Conservation (phyloP, 2,888 invertebrate species). For the Laothoe populi region DNA sequence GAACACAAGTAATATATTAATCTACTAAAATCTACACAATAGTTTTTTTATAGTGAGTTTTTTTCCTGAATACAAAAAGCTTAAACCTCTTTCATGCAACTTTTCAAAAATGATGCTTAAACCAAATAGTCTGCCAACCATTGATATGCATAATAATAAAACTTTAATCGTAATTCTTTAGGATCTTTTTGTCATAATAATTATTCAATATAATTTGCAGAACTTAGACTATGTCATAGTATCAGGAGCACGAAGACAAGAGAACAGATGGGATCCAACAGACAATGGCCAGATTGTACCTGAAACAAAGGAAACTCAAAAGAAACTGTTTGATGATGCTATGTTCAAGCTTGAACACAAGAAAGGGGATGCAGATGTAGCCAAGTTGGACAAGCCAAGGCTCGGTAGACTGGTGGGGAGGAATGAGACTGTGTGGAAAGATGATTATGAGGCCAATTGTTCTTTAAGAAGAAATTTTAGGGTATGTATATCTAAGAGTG, state of each 20-base stretch:
- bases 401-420: slow-evolving; percentile 91
- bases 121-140: no score
- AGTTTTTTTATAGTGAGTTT: no score
- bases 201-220: slow-evolving; percentile 81
- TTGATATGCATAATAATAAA: no score
- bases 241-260: slow-evolving; percentile 97
- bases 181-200: no score
- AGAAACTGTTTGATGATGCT: slow-evolving; percentile 96
- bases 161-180: no score
- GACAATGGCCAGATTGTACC: slow-evolving; percentile 97
- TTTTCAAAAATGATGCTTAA: no score
- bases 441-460: slow-evolving; percentile 96
- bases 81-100: no score
- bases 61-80: no score
- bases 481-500: slow-evolving; percentile 83
- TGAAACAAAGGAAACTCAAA: slow-evolving; percentile 95
- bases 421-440: slow-evolving; percentile 93
- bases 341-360: slow-evolving; percentile 99
- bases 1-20: no score
- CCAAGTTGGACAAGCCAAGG: slow-evolving; percentile 88
- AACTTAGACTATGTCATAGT: slow-evolving; percentile 98
- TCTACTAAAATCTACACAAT: no score
- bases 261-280: slow-evolving; percentile 98
- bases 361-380: slow-evolving; percentile 89
- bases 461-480: slow-evolving; percentile 93